These are phyloP conservation scores for Calliphora vomitoria DNA, from an alignment of 2,888 invertebrate genomes.

Conservation along the genomic window DNA sequence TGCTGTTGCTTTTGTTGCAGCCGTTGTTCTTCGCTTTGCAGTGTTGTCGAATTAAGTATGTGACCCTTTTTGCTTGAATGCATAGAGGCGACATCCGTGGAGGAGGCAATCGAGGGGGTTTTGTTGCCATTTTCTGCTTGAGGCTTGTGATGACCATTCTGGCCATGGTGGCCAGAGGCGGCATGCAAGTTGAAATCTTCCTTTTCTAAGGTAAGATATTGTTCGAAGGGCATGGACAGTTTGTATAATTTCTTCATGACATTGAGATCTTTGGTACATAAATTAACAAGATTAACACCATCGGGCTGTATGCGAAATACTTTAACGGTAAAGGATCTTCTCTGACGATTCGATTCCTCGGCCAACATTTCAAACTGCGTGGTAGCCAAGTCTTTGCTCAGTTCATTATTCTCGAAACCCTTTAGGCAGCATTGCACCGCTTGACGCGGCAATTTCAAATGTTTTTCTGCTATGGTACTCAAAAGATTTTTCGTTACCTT, in stretches of 20 bases:
- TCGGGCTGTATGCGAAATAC: slow-evolving; percentile 85
- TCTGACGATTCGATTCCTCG: slow-evolving; percentile 85
- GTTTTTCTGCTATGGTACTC: slow-evolving; percentile 88
- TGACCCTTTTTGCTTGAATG: slow-evolving; percentile 73
- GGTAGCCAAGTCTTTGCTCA: slow-evolving; percentile 80
- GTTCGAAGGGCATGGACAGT: slow-evolving; percentile 83
- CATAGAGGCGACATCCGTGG: slow-evolving; percentile 70
- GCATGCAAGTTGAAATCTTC: slow-evolving; percentile 80
- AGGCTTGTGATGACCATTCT: slow-evolving; percentile 42
- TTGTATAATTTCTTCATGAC: slow-evolving; percentile 86
- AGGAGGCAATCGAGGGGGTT: slow-evolving; percentile 75
- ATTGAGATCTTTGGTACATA: slow-evolving; percentile 85
- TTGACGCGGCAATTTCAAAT: slow-evolving; percentile 89
- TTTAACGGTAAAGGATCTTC: slow-evolving; percentile 83
- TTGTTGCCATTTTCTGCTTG: slow-evolving; percentile 71
- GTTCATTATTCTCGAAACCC: slow-evolving; percentile 85
- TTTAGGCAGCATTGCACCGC: slow-evolving; percentile 92
- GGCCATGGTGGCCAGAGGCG: slow-evolving; percentile 30
- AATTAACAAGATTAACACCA: slow-evolving; percentile 81
- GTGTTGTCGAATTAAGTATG: slow-evolving; percentile 79
- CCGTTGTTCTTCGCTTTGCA: slow-evolving; percentile 78
- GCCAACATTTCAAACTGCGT: slow-evolving; percentile 89
- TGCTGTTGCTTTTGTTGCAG: slow-evolving; percentile 75
- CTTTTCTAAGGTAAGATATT: slow-evolving; percentile 83
- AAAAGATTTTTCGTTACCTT: slow-evolving; percentile 87